These are phyloP conservation scores for Somateria mollissima DNA, from an alignment of 2,797 vertebrate species.

Conservation along the genomic window DNA sequence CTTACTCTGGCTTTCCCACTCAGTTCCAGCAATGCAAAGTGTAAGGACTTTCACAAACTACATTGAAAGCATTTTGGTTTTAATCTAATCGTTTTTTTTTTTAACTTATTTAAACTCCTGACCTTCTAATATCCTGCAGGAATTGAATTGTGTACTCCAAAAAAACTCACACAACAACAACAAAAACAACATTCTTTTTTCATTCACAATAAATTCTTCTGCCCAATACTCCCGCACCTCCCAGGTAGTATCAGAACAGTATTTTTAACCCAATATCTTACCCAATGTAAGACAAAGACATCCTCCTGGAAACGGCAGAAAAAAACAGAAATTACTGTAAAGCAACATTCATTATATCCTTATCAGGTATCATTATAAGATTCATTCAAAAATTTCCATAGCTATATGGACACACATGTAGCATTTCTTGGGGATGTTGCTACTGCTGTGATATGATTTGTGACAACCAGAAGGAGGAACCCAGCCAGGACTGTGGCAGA, in stretches of 20 bases:
- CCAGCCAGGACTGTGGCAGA: not conserved
- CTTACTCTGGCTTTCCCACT: not conserved
- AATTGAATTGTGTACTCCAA: not conserved
- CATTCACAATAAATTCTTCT: not conserved
- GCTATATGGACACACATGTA: fast-evolving
- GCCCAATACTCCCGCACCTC: not conserved
- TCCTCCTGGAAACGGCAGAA: not conserved
- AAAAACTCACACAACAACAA: not conserved
- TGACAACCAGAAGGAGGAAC: not conserved
- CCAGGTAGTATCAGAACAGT: not conserved
- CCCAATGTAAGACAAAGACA: not conserved
- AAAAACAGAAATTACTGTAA: not conserved
- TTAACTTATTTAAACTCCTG: not conserved
- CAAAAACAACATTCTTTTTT: not conserved
- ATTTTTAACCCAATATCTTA: not conserved
- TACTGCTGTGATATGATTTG: not conserved
- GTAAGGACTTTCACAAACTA: not conserved
- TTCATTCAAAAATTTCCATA: not conserved
- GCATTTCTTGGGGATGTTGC: not conserved
- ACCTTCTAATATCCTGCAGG: not conserved
- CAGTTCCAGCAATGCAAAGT: not conserved
- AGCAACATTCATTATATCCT: not conserved
- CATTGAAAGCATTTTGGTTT: not conserved
- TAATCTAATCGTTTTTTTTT: not conserved
- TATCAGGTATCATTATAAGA: not conserved